These are phyloP conservation scores for Bos javanicus DNA, from an alignment of 2,113 vertebrate genomes.

Conservation along the genomic window DNA sequence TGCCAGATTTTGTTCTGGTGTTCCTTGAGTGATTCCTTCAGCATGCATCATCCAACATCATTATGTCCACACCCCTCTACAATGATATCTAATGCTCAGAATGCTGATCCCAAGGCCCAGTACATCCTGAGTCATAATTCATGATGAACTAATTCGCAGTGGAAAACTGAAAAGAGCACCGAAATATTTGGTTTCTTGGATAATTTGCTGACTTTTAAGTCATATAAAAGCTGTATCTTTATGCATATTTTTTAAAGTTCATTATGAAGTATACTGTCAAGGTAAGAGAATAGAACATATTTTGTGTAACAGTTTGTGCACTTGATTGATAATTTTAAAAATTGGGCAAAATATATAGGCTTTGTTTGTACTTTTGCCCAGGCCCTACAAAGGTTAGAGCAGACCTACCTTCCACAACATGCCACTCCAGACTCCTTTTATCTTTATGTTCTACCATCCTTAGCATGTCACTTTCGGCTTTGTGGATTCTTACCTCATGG, in stretches of 20 bases:
- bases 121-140: neutral
- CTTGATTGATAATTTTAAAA: neutral
- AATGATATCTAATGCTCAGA: neutral
- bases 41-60: accelerated
- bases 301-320: neutral
- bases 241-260: neutral
- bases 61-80: too few relatives aligned
- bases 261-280: neutral
- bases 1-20: neutral
- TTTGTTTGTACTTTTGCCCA: neutral
- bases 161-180: neutral
- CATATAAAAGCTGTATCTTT: neutral
- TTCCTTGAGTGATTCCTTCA: neutral
- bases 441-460: neutral
- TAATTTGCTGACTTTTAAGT: neutral
- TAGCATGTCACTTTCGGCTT: neutral
- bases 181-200: too few relatives aligned
- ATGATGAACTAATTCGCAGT: neutral
- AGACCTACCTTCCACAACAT: neutral
- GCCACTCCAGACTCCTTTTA: too few relatives aligned
- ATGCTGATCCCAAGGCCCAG: neutral
- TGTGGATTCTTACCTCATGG: neutral
- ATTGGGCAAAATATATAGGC: accelerated
- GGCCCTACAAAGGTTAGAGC: neutral
- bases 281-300: neutral